Percentiles rank a stretch among this genome's conserved stretches.
phyloP scores from a whole-genome alignment of 2,113 vertebrate species.

The Zosterops borbonicus region DNA sequence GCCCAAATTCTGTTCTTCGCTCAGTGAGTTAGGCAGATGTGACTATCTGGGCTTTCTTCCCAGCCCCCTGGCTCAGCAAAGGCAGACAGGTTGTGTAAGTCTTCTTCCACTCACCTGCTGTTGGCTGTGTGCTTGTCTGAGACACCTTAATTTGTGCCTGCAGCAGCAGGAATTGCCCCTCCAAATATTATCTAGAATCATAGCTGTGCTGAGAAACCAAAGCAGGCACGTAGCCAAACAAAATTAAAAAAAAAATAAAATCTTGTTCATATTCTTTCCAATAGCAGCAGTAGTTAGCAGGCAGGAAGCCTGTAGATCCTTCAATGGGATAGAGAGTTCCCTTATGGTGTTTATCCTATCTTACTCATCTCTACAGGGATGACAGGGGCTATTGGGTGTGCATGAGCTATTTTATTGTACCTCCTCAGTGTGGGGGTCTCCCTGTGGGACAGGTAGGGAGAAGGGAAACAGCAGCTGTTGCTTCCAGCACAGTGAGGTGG shows the following conservation, averaged over 20 bases:
- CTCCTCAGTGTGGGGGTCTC: not conserved
- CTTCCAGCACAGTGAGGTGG: not conserved
- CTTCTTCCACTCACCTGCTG: not conserved
- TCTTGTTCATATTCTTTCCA: not conserved
- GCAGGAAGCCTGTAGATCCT: not conserved
- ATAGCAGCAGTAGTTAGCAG: not conserved
- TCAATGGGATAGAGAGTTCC: not conserved
- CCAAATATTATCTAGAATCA: not conserved
- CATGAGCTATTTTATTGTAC: not conserved
- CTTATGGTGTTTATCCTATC: not conserved
- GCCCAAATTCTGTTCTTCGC: not conserved
- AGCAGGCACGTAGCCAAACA: not conserved
- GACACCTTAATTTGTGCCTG: not conserved
- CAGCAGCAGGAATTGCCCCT: not conserved
- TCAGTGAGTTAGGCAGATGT: not conserved
- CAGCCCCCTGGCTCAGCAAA: not conserved
- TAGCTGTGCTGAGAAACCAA: not conserved
- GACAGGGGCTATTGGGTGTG: not conserved
- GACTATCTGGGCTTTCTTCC: not conserved
- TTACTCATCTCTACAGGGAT: not conserved
- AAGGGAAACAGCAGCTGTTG: not conserved
- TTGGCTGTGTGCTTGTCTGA: not conserved
- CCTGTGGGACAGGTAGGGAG: not conserved
- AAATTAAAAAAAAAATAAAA: not conserved
- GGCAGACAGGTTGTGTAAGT: not conserved